Evolutionary conservation across 2,113 vertebrate species (phyloP).

Genomic region (Corynorhinus townsendii): DNA sequence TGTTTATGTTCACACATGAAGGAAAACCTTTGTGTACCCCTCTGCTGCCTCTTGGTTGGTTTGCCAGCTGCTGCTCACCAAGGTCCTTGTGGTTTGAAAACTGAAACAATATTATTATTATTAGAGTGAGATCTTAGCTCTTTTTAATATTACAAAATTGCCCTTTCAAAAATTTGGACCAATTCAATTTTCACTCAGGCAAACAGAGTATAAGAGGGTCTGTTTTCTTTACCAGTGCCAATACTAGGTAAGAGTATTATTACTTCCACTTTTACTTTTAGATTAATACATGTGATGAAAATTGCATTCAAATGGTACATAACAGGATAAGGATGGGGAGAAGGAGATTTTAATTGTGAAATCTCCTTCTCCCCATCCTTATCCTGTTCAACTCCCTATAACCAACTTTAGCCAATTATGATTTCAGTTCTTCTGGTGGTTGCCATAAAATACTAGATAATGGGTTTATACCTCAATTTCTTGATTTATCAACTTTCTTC

Average conservation of each 20-base stretch:
- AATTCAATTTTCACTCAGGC: neutral
- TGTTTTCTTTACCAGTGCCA: neutral
- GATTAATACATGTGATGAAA: neutral
- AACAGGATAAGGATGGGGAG: too few species aligned
- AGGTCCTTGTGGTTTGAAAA: neutral
- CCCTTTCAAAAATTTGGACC: neutral
- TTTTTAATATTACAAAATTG: neutral
- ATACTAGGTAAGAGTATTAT: neutral
- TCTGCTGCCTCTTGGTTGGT: neutral
- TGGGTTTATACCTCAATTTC: neutral
- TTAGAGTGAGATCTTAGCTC: neutral
- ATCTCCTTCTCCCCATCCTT: neutral
- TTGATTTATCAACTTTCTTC: neutral
- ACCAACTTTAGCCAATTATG: neutral
- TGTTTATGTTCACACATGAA: neutral
- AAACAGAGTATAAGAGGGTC: neutral
- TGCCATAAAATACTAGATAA: neutral
- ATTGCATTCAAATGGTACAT: neutral
- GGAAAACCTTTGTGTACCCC: neutral
- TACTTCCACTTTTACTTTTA: constrained; percentile 10
- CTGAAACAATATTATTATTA: neutral
- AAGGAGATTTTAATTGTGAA: too few species aligned
- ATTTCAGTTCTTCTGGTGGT: neutral
- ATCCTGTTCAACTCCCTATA: neutral
- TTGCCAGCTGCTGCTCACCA: neutral